These are phyloP conservation scores for Bergia puertoricense DNA, from an alignment of 92 coral and sea anemone species.

Conservation along the genomic window DNA sequence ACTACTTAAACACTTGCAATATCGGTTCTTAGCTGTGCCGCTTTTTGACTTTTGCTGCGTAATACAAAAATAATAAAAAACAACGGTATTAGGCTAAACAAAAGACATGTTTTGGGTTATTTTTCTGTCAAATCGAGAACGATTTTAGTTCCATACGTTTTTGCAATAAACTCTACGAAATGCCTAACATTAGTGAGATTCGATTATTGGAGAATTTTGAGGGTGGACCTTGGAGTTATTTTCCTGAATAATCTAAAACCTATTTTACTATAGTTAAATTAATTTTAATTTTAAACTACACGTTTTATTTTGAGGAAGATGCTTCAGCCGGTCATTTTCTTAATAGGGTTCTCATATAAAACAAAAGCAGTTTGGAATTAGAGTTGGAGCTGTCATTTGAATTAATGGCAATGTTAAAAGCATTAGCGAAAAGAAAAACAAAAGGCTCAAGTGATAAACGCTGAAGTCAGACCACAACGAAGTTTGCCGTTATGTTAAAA, in stretches of 20 bases:
- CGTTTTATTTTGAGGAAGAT: neutral
- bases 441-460: constrained; percentile 37
- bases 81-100: neutral
- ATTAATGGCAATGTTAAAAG: constrained; percentile 14
- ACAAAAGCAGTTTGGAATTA: neutral
- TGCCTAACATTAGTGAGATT: constrained; percentile 35
- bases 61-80: constrained; percentile 14
- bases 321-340: neutral
- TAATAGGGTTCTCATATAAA: neutral
- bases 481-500: constrained; percentile 1
- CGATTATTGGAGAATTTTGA: constrained; percentile 38
- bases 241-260: neutral
- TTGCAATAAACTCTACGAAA: constrained; percentile 23
- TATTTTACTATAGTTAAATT: neutral
- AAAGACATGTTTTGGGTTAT: neutral
- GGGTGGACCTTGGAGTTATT: constrained; percentile 17
- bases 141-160: constrained; percentile 28
- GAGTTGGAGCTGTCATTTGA: constrained; percentile 7
- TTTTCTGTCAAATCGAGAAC: constrained; percentile 4
- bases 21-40: constrained; percentile 13
- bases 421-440: constrained; percentile 42
- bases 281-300: neutral
- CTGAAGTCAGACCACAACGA: constrained; percentile 30
- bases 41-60: neutral
- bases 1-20: constrained; percentile 35